phyloP scores from a whole-genome alignment of 1,140 invertebrate species.

The Penaeus japonicus region DNA sequence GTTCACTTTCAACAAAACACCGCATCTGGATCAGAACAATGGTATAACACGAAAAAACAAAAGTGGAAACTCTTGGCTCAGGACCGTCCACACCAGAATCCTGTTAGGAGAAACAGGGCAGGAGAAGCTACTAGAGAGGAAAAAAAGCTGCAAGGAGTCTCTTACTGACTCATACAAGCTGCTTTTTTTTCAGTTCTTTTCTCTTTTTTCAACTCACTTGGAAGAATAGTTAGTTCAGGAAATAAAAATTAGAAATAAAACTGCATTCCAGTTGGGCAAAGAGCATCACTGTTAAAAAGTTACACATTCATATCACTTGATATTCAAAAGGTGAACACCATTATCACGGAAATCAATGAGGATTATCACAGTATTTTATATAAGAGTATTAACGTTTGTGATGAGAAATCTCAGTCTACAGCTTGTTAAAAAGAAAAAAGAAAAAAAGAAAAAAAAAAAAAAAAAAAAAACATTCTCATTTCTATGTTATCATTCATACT shows the following conservation, averaged over 20 bases:
- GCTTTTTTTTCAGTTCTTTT: conserved; percentile 23
- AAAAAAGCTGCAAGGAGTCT: conserved; percentile 25
- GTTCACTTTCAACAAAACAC: background rate
- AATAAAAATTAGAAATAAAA: background rate
- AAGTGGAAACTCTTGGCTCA: conserved; percentile 28
- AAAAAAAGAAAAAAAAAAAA: too few species aligned
- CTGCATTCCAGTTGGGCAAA: conserved; percentile 42
- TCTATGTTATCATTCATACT: too few species aligned
- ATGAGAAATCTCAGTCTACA: background rate
- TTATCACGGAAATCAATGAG: background rate
- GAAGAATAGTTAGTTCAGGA: conserved; percentile 36
- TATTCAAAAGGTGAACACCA: background rate
- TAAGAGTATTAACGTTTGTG: background rate
- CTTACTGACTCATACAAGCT: conserved; percentile 17
- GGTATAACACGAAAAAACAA: background rate
- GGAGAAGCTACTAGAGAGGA: background rate
- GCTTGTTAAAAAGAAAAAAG: too few species aligned
- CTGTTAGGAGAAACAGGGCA: conserved; percentile 43
- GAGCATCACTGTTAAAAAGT: conserved; percentile 45
- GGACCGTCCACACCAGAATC: conserved; percentile 31
- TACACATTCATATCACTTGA: conserved; percentile 30
- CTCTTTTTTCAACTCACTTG: conserved; percentile 23
- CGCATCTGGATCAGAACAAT: conserved; percentile 38
- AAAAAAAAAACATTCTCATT: too few species aligned
- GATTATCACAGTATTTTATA: conserved; percentile 2